These are phyloP conservation scores for Turritopsis rubra DNA, from an alignment of 30 jellyfish, hydroid and myxozoan genomes.

Conservation along the genomic window DNA sequence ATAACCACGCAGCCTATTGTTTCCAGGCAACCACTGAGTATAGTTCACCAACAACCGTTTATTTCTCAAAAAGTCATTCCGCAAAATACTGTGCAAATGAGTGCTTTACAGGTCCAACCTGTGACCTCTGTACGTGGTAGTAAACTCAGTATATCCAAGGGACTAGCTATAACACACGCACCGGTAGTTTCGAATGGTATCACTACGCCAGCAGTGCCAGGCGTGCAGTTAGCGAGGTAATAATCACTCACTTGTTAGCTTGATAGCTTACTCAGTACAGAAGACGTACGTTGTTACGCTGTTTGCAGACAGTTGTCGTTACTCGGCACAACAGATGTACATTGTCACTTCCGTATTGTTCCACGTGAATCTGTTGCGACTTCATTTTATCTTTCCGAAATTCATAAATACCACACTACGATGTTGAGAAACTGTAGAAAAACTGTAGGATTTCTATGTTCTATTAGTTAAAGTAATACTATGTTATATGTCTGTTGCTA, in stretches of 20 bases:
- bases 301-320: neutral
- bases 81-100: neutral
- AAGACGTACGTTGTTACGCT: neutral
- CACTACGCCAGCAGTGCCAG: slow-evolving; percentile 6
- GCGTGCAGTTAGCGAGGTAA: slow-evolving; percentile 8
- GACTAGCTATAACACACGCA: slow-evolving; percentile 27
- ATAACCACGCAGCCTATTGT: slow-evolving; percentile 22
- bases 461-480: neutral
- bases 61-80: slow-evolving; percentile 24
- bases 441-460: neutral
- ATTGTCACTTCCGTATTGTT: neutral
- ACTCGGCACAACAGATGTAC: neutral
- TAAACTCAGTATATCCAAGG: slow-evolving; percentile 28
- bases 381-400: neutral
- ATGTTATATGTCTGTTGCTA: too few species aligned
- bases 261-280: neutral
- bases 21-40: slow-evolving; percentile 14
- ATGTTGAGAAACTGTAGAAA: neutral
- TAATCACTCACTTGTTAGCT: neutral
- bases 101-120: slow-evolving; percentile 32
- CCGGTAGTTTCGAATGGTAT: slow-evolving; percentile 32
- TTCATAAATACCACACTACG: neutral
- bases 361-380: neutral
- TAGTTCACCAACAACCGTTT: slow-evolving; percentile 20
- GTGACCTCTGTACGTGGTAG: slow-evolving; percentile 28